These are phyloP conservation scores for Octopus sinensis DNA, from an alignment of 1,140 invertebrate species.

Conservation along the genomic window DNA sequence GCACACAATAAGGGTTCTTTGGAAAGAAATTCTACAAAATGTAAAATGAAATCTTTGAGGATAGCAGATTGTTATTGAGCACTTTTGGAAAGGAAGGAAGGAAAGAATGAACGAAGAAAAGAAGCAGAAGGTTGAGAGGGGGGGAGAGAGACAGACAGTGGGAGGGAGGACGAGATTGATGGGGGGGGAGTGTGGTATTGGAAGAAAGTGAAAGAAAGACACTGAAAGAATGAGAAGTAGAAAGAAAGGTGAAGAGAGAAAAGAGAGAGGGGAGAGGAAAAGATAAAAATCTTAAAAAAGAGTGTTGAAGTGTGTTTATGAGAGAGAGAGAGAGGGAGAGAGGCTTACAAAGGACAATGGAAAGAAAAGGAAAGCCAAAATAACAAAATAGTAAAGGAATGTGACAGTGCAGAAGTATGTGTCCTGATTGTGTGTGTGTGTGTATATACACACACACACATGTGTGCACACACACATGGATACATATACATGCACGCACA, in stretches of 20 bases:
- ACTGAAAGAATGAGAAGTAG: neutral
- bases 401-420: no score
- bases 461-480: no score
- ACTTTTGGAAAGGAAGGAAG: neutral
- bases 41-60: no score
- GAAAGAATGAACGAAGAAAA: neutral
- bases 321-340: constrained; percentile 14
- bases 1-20: no score
- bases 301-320: neutral
- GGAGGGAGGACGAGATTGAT: constrained; percentile 12
- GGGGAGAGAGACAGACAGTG: constrained; percentile 14
- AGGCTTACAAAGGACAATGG: no score
- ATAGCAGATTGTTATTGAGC: no score
- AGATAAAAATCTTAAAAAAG: neutral
- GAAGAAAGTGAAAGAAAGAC: constrained; percentile 20
- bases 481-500: no score
- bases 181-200: constrained; percentile 12
- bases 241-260: neutral
- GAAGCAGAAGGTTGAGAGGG: neutral
- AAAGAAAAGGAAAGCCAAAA: no score
- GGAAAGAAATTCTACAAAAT: no score
- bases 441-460: no score
- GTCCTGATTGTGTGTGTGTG: no score
- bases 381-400: no score
- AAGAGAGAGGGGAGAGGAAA: neutral